Base-by-base conservation (phyloP, 2,888 invertebrate genomes). In the Agrochola circellaris region DNA sequence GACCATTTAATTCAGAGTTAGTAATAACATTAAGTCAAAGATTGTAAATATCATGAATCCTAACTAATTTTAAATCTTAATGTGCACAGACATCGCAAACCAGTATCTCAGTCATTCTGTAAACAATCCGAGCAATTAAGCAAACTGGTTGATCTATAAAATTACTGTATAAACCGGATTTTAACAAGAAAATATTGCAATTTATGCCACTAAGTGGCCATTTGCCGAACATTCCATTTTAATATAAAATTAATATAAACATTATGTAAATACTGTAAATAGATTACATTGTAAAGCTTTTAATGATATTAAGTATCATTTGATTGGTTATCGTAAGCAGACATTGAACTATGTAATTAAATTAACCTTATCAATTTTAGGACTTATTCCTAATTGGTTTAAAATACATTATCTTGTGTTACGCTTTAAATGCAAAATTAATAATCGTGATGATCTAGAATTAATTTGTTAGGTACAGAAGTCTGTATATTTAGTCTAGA, bases 211-310 rank as follows among this genome's bases (percentile, higher is more conserved):
- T 51, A 69, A 76, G 70, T 86, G 87, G 68, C 34, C 9, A 68
- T 79, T 86, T 84, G 76, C 26, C 11, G 15, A 60, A 76, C 80
- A 84, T 86, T 84, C 82, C 79, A 84, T 68, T 75, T 74, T 74
- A 77, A 30, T 65, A 77, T 61, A 56, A 65, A 75, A 54, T 30
- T 0, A 54, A 61, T 77, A 77, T 73, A 67, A 60, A 45, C 60
- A 67, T 20, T 48, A 11, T 87, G 84, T 88, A 86, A 82, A 86
- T 82, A 81, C 60, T 88, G 88, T 86, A 86, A 81, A 86, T 80
- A 87, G 8, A 68, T 66, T 11, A 66, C 42, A 67, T 70, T 83
- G 72, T 72, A 54, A 83, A 75, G 81, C 87, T 87, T 88, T 73
- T 77, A 77, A 66, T 70, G 56, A 74, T 72, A 66, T 58, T 54